A percentile compares a stretch with the other conserved stretches of the same genome.
phyloP scores from a whole-genome alignment of 2,797 vertebrate genomes.

The Hypotaenidia philippensis region DNA sequence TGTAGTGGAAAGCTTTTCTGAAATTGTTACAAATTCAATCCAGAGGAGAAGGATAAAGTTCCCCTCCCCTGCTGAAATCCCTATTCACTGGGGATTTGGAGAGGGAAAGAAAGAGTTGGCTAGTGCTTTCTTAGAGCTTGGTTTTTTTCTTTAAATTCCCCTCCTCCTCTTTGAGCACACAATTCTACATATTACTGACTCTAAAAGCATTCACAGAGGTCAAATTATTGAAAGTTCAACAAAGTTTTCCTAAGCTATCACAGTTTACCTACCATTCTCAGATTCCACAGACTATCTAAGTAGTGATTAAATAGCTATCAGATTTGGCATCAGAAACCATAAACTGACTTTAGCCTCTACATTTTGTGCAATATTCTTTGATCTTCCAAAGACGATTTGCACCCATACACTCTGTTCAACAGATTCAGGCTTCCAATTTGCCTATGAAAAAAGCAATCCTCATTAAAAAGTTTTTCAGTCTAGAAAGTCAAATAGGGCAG shows the following conservation, averaged over 20 bases:
- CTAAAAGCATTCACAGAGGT: constrained; percentile 60
- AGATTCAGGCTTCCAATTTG: constrained; percentile 15
- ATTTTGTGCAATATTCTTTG: constrained; percentile 50
- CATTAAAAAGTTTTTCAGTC: constrained; percentile 69
- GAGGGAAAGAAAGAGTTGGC: background rate
- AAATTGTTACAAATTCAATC: constrained; percentile 6
- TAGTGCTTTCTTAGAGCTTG: constrained; percentile 44
- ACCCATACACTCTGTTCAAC: background rate
- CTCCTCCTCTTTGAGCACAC: background rate
- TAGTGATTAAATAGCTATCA: constrained; percentile 45
- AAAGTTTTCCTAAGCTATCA: constrained; percentile 65
- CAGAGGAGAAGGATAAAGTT: background rate
- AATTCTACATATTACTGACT: constrained; percentile 37
- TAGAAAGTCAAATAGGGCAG: constrained; percentile 32
- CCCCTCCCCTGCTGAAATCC: background rate
- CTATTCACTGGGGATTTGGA: background rate
- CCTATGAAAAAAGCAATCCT: background rate
- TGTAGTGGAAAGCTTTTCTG: background rate
- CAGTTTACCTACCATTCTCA: constrained; percentile 53
- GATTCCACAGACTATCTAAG: background rate
- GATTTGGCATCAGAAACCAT: constrained; percentile 21
- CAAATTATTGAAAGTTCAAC: constrained; percentile 69
- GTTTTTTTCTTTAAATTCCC: constrained; percentile 65
- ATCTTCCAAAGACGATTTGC: constrained; percentile 55
- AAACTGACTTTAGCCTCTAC: constrained; percentile 21